A percentile compares a stretch with the other conserved stretches of the same genome.
Conservation (phyloP, 1,140 invertebrate species). For the Hetaerina americana region DNA sequence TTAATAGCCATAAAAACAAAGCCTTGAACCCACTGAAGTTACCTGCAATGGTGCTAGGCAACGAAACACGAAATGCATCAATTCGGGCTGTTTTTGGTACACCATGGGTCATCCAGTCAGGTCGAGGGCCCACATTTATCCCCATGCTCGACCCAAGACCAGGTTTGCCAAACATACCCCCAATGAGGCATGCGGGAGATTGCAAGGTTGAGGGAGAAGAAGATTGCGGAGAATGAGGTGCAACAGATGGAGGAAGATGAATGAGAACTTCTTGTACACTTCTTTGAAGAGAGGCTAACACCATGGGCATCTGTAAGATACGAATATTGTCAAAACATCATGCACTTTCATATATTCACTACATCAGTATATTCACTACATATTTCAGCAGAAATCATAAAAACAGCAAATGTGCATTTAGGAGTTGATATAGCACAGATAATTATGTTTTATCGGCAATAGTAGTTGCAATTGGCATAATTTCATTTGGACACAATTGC, state of each 20-base stretch:
- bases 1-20: too few relatives aligned
- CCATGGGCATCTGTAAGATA: constrained; percentile 59
- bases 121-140: constrained; percentile 35
- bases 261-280: constrained; percentile 79
- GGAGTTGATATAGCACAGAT: too few relatives aligned
- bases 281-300: constrained; percentile 72
- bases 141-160: not conserved
- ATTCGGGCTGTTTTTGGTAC: constrained; percentile 64
- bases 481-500: too few relatives aligned
- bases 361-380: too few relatives aligned
- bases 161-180: too few relatives aligned
- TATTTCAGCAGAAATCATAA: too few relatives aligned
- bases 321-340: too few relatives aligned
- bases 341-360: too few relatives aligned
- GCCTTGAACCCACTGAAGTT: constrained; percentile 8
- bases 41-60: constrained; percentile 4
- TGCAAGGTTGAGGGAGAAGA: not conserved
- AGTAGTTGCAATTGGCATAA: too few relatives aligned
- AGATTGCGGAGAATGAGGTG: not conserved
- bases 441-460: too few relatives aligned
- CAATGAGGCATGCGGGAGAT: too few relatives aligned
- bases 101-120: constrained; percentile 79
- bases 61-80: constrained; percentile 41
- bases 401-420: too few relatives aligned
- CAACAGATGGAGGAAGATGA: not conserved